A percentile compares a stretch with the other conserved stretches of the same genome.
Conservation (phyloP, 2,888 invertebrate species). For the Nomada fabriciana region DNA sequence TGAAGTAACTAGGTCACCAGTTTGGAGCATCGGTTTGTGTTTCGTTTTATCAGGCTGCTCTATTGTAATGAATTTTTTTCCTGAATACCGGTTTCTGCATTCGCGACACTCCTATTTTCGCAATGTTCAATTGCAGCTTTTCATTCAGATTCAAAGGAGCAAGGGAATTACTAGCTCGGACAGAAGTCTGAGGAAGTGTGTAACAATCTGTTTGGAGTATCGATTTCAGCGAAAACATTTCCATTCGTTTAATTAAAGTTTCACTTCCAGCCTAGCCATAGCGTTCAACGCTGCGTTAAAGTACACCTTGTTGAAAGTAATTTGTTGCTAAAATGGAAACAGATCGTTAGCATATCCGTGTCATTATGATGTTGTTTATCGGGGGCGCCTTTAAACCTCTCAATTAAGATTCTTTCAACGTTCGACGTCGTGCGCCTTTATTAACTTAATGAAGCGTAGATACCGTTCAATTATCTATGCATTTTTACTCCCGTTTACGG, state of each 20-base stretch:
- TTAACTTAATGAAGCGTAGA: slow-evolving; percentile 40
- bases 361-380: slow-evolving; percentile 34
- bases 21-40: slow-evolving; percentile 13
- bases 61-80: slow-evolving; percentile 10
- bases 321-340: slow-evolving; percentile 8
- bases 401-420: slow-evolving; percentile 21
- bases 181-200: not conserved
- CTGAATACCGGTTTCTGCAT: slow-evolving; percentile 2
- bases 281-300: not conserved
- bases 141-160: not conserved
- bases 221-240: not conserved
- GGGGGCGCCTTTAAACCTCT: not conserved
- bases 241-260: not conserved
- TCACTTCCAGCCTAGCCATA: not conserved
- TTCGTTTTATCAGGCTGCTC: slow-evolving; percentile 12
- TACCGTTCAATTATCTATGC: slow-evolving; percentile 42
- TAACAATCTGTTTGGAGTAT: not conserved
- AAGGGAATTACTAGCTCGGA: not conserved
- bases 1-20: slow-evolving; percentile 11
- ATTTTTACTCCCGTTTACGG: slow-evolving; percentile 16
- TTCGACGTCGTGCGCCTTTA: slow-evolving; percentile 19
- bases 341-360: not conserved
- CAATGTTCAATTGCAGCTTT: not conserved
- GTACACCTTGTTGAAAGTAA: not conserved
- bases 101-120: slow-evolving; percentile 1